Percentiles rank a stretch among this genome's conserved stretches.
Conservation (phyloP, 2,797 vertebrate species). For the Rhynchotus rufescens region DNA sequence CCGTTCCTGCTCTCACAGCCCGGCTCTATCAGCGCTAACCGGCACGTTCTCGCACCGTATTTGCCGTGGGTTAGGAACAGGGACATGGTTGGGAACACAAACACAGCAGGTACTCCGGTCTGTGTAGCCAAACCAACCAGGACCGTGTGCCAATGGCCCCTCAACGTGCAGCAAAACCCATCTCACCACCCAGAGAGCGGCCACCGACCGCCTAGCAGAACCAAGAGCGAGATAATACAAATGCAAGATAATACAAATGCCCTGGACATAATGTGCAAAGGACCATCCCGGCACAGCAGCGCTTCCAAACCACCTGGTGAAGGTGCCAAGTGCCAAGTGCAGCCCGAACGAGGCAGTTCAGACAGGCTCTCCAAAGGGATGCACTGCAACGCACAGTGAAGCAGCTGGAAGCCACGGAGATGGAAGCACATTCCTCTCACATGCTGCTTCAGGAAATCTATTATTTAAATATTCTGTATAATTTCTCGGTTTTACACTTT, state of each 20-base stretch:
- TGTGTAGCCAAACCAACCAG: background rate
- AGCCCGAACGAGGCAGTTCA: background rate
- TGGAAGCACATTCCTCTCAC: background rate
- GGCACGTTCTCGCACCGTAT: fast-evolving
- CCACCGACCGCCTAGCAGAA: background rate
- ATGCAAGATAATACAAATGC: background rate
- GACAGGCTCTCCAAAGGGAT: background rate
- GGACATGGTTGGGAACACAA: background rate
- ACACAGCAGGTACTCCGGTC: background rate
- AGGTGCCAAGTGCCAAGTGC: background rate
- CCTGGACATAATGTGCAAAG: background rate
- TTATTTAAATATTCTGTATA: constrained; percentile 22
- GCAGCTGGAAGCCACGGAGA: constrained; percentile 25
- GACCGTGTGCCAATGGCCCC: background rate
- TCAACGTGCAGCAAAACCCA: background rate
- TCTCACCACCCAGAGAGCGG: background rate
- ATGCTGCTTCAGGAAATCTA: background rate
- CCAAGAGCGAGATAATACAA: background rate
- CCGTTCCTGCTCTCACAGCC: background rate
- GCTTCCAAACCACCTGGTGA: background rate
- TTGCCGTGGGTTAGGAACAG: background rate
- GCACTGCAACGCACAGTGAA: background rate
- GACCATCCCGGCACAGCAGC: background rate
- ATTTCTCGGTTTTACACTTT: background rate
- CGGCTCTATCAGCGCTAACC: background rate